Conservation (phyloP, 35 echinoderm and acorn worm species). For the Lytechinus variegatus region DNA sequence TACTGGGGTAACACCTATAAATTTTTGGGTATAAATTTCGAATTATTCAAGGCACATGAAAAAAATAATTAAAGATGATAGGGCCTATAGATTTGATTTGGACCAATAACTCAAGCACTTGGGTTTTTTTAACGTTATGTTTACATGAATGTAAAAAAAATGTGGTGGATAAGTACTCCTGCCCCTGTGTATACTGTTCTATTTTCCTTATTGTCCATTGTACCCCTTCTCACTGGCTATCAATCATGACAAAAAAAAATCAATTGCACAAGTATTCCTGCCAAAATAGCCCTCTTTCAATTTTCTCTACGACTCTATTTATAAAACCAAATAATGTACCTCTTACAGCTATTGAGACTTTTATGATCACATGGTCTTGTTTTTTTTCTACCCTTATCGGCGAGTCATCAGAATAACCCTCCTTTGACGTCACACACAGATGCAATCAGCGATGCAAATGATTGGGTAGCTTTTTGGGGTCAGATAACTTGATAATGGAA, state of each 20-base stretch:
- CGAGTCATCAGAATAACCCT: neutral
- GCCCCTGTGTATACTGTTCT: no score
- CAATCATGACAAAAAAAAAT: neutral
- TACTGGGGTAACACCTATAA: no score
- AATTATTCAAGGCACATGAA: no score
- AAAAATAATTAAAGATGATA: no score
- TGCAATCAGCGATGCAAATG: neutral
- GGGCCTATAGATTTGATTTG: no score
- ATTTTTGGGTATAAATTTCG: no score
- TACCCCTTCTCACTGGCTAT: neutral
- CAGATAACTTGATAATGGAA: neutral
- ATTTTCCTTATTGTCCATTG: neutral
- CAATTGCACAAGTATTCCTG: neutral
- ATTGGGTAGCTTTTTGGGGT: neutral
- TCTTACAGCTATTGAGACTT: neutral
- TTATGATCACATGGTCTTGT: neutral
- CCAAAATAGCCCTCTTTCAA: neutral
- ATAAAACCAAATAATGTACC: neutral
- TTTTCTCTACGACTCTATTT: neutral
- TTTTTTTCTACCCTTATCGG: neutral
- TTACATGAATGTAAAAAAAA: no score
- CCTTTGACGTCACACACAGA: neutral
- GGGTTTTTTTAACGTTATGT: no score
- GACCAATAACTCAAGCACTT: no score
- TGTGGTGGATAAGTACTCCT: no score